These are phyloP conservation scores for Lynx canadensis DNA, from an alignment of 2,113 vertebrate genomes.

Conservation along the genomic window DNA sequence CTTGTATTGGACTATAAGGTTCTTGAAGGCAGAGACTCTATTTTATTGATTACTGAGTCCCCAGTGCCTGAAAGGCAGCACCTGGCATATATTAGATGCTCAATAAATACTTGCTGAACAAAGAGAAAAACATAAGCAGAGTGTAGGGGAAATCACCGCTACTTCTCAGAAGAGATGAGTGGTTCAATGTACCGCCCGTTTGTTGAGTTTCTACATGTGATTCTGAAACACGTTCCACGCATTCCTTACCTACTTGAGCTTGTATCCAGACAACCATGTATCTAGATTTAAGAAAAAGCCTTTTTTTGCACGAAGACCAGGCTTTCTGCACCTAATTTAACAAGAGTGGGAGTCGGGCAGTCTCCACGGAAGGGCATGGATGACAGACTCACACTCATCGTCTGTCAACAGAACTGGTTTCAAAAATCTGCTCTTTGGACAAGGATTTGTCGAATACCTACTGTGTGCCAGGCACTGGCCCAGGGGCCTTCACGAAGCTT, in stretches of 20 bases:
- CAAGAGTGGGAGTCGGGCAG: not conserved
- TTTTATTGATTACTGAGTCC: not conserved
- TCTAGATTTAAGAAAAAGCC: not conserved
- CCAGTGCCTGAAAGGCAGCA: not conserved
- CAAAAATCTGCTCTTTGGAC: not conserved
- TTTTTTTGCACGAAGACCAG: not conserved
- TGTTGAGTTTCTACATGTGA: not conserved
- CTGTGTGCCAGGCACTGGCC: not conserved
- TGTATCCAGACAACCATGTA: not conserved
- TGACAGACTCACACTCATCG: not conserved
- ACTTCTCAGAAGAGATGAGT: not conserved
- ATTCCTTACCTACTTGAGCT: not conserved
- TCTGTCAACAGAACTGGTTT: not conserved
- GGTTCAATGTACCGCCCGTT: not conserved
- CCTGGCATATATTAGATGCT: not conserved
- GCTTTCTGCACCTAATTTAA: not conserved
- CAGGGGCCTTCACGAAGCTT: not conserved
- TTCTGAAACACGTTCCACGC: not conserved
- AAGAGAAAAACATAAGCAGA: not conserved
- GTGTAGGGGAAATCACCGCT: not conserved
- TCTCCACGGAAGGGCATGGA: not conserved
- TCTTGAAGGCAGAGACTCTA: slow-evolving; percentile 12
- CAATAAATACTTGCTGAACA: not conserved
- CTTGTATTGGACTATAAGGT: not conserved
- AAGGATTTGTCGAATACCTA: not conserved